phyloP scores from a whole-genome alignment of 2,888 invertebrate species.

The Strigamia crassipes region DNA sequence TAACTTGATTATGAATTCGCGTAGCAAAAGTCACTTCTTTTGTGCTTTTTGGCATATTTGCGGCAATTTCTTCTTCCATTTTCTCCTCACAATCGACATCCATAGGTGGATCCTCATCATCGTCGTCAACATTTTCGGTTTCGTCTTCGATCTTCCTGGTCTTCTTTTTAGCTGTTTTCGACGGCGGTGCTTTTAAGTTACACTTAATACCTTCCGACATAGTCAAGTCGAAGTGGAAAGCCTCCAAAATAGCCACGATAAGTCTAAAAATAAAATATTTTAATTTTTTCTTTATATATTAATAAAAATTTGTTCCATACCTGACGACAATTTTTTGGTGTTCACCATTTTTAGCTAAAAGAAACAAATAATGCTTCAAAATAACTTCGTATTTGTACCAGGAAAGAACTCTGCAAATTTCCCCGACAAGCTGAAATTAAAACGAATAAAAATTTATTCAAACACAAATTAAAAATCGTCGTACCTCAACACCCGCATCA shows the following conservation, averaged over 20 bases:
- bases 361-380: slow-evolving; percentile 77
- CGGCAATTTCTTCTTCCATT: slow-evolving; percentile 49
- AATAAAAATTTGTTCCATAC: slow-evolving; percentile 52
- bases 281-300: neutral
- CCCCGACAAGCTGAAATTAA: slow-evolving; percentile 66
- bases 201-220: slow-evolving; percentile 45
- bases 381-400: slow-evolving; percentile 89
- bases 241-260: slow-evolving; percentile 72
- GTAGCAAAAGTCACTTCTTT: slow-evolving; percentile 61
- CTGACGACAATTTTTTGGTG: slow-evolving; percentile 81
- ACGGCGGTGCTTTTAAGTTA: slow-evolving; percentile 23
- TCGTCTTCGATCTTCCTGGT: neutral
- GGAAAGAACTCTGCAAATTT: slow-evolving; percentile 75
- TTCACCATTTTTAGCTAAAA: slow-evolving; percentile 71
- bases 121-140: neutral
- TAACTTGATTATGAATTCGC: slow-evolving; percentile 73
- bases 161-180: slow-evolving; percentile 13
- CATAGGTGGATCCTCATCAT: neutral
- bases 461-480: neutral
- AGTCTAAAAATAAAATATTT: slow-evolving; percentile 54
- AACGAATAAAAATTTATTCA: neutral
- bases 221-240: slow-evolving; percentile 85
- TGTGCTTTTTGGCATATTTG: neutral
- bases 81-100: slow-evolving; percentile 49
- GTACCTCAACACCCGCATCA: slow-evolving; percentile 78